phyloP scores from a whole-genome alignment of 2,797 vertebrate species.

The Morus bassanus region DNA sequence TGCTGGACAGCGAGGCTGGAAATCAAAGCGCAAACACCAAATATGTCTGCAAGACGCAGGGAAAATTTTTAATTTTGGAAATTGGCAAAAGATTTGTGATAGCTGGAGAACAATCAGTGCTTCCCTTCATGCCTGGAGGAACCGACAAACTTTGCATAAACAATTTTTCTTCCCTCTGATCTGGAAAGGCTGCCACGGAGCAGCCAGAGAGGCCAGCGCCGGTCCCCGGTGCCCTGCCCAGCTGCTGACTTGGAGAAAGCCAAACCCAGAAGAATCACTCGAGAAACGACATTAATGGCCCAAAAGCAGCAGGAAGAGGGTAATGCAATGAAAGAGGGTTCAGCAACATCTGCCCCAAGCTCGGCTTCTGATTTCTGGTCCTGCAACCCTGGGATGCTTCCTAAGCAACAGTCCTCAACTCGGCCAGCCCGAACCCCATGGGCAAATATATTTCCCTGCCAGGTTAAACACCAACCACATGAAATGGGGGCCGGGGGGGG shows the following conservation, averaged over 20 bases:
- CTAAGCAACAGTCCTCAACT: not conserved
- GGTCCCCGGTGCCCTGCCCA: not conserved
- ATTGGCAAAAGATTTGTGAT: conserved; percentile 58
- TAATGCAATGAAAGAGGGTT: not conserved
- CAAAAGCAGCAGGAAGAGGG: not conserved
- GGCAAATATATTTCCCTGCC: not conserved
- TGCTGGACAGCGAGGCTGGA: not conserved
- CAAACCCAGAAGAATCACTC: not conserved
- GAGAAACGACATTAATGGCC: not conserved
- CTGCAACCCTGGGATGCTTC: not conserved
- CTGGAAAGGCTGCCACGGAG: not conserved
- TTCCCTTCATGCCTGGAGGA: conserved; percentile 21
- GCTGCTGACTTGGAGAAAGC: not conserved
- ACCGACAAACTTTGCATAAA: conserved; percentile 20
- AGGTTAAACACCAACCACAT: not conserved
- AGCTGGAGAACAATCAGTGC: conserved; percentile 28
- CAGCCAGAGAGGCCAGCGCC: not conserved
- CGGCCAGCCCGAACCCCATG: rapidly evolving
- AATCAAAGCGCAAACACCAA: not conserved
- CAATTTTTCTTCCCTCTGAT: conserved; percentile 28
- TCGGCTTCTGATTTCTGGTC: not conserved
- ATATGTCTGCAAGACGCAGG: not conserved
- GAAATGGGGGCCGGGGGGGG: not conserved
- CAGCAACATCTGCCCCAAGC: not conserved
- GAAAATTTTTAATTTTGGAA: conserved; percentile 41